A percentile compares a stretch with the other conserved stretches of the same genome.
Conservation (phyloP, 2,113 vertebrate genomes). For the Cettia cetti region DNA sequence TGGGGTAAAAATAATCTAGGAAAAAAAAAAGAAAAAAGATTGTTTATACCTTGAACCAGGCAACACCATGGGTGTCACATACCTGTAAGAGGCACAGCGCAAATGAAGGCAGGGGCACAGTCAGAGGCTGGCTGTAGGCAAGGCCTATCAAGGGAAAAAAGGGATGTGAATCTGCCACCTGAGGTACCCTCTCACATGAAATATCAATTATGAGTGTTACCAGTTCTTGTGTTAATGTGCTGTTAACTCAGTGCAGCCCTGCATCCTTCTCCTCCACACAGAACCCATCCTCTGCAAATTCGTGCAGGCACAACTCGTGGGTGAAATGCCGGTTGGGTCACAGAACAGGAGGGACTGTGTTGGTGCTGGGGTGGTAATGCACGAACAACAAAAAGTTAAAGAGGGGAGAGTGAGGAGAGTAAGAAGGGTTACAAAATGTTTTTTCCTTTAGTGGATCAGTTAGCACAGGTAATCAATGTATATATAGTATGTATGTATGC, state of each 20-base stretch:
- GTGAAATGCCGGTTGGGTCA: rapidly evolving
- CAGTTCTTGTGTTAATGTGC: rapidly evolving
- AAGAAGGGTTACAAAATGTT: background rate
- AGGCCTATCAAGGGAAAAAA: background rate
- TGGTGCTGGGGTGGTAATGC: background rate
- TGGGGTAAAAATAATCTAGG: background rate
- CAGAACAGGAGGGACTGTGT: background rate
- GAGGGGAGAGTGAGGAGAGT: background rate
- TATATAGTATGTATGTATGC: rapidly evolving
- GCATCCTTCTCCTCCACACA: background rate
- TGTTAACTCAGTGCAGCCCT: background rate
- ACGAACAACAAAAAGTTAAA: background rate
- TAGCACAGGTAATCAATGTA: background rate
- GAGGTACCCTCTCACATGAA: background rate
- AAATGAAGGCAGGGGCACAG: background rate
- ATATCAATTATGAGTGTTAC: rapidly evolving
- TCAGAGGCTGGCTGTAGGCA: background rate
- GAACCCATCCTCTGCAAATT: rapidly evolving
- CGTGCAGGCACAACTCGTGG: rapidly evolving
- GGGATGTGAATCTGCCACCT: background rate
- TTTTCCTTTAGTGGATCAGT: background rate
- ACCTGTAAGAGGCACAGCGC: background rate
- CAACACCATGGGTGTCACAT: background rate
- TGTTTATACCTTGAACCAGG: background rate
- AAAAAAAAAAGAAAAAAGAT: background rate